These are phyloP conservation scores for Pithys albifrons DNA, from an alignment of 2,113 vertebrate species.

Conservation along the genomic window DNA sequence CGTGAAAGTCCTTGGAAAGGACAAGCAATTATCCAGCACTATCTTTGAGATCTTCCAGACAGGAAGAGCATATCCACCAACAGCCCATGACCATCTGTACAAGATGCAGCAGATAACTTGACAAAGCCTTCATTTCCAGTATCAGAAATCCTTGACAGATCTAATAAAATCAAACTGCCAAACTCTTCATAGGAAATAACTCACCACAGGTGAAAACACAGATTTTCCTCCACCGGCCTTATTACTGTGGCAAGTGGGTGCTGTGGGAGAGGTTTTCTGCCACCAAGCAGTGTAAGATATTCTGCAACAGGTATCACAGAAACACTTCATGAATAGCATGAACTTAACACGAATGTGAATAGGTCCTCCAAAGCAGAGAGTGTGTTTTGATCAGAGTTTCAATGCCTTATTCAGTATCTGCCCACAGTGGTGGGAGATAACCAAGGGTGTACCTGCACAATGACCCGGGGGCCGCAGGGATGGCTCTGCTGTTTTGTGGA, in stretches of 20 bases:
- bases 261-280: background rate
- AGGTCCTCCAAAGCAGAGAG: background rate
- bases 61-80: background rate
- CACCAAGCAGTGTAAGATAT: background rate
- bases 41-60: constrained; percentile 5
- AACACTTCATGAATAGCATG: background rate
- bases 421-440: constrained; percentile 50
- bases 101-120: background rate
- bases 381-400: constrained; percentile 36
- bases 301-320: background rate
- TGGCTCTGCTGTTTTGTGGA: constrained; percentile 63
- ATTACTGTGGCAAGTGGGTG: background rate
- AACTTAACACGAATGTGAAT: background rate
- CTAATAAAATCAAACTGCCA: background rate
- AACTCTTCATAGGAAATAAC: background rate
- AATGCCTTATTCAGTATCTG: constrained; percentile 43
- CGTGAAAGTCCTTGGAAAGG: background rate
- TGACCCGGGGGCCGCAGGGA: constrained; percentile 60
- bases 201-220: background rate
- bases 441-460: constrained; percentile 59
- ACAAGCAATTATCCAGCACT: background rate
- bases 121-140: background rate
- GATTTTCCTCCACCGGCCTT: background rate
- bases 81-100: background rate
- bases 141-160: background rate